Base-by-base conservation (phyloP, 2,888 invertebrate genomes). In the Agapostemon virescens region DNA sequence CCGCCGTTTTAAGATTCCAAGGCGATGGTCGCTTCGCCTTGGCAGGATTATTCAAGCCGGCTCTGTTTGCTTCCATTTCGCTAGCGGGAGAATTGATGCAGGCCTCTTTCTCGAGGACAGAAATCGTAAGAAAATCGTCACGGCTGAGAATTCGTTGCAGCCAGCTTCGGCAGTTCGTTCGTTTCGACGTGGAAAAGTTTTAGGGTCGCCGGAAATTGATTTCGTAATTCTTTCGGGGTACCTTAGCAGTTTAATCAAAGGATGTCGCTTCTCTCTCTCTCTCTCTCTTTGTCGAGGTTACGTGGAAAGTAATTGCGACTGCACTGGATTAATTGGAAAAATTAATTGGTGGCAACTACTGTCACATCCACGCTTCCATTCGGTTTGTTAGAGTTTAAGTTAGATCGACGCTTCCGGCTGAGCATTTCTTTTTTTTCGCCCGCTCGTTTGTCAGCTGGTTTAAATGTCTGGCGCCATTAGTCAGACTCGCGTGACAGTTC, bases 1-100 rank as follows among this genome's bases (percentile, higher is more conserved):
- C 63, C 55, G 23, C 61, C 75, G 45, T 61, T 79, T 83, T 78
- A 70, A 69, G 66, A 83, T 79, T 73, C 63, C 63, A 38, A 69
- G 75, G 38, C 49, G 58, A n/a, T 42, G 67, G 68, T 38, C 55
- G 52, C 30, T 38, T 49, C 49, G 52, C 55, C 67, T 40, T 45
- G 67, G 67, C 76, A 23, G 66, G 11, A 30, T 45, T 40, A 49
- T 49, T 68, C 49, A 40, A 7, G 68, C 55, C 55, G 26, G 33
- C 20, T 7, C 30, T 45, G 68, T 36, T 68, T 49, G 49, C 63
- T 63, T 63, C 63, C 13, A 36, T 36, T 36, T n/a, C 33, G 11
- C 6, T 33, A 13, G 11, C n/a, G n/a, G 7, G 20, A 49, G 52
- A 55, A 26, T 26, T 26, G 23, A 55, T 26, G 26, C 13, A 13